Evolutionary conservation across 2,888 invertebrate species (phyloP), one percentile per base, ranked within the genome.

Genomic region (Eristalis arbustorum): DNA sequence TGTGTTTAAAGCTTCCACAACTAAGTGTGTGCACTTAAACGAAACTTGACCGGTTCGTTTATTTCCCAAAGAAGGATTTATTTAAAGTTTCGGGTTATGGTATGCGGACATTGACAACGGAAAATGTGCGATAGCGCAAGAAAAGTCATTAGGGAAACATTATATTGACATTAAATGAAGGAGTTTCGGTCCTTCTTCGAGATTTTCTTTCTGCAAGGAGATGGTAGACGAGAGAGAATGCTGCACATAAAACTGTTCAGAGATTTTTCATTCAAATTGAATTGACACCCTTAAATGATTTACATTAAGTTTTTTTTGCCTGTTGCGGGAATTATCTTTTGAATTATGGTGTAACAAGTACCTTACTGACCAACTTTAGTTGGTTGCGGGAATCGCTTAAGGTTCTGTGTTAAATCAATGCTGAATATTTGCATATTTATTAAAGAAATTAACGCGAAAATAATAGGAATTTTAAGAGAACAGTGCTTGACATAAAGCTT

Each of bases 81-180:
- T 28, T 34, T 34, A 59, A 37, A 10, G 8, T 75, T 31, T 61
- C 71, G 49, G 69, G 82, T 72, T 87, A 74, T 83, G 87, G 83
- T 59, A 56, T 61, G 78, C 75, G 83, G 79, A 87, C 75, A 83
- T 61, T 75, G 72, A 40, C 72, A 75, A 72, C 82, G 87, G 72
- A 83, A 81, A 87, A 72, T 87, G 75, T 87, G 75, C 83, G 87
- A 87, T 87, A 87, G 83, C 75, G 74, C 74, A 74, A n/a, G 74
- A 75, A 83, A 78, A 83, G 88, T 91, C 91, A 91, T 91, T 91
- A 91, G 90, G 91, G 91, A 91, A 91, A 90, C 91, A 91, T 91
- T 91, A 91, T 90, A 91, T 90, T 91, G 91, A 91, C 91, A 91
- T 90, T 91, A 91, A 88, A 83, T 87, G 83, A 83, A 87, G 71